Evolutionary conservation across 1,140 invertebrate species (phyloP), one percentile per base, ranked within the genome.

Genomic region (Caerostris darwini): DNA sequence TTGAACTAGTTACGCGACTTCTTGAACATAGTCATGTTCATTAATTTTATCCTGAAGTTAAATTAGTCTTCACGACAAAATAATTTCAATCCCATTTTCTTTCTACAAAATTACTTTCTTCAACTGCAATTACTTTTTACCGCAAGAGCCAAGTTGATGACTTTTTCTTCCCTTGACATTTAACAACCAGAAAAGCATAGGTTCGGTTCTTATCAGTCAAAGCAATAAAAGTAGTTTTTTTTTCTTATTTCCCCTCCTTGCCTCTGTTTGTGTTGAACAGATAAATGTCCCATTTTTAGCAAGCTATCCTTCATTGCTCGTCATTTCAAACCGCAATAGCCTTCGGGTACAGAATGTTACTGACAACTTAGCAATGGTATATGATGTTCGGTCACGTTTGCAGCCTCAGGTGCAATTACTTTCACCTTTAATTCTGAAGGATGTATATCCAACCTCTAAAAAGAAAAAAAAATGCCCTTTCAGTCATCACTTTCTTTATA

Each of bases 371-470:
- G 71, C 71, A 77, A 77, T 77, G 53, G 50, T 50, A 77, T 77
- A 77, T 50, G 71, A 77, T 77, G 71, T 53, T 50, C 3, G 71
- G 71, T 77, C 71, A 77, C 71, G 71, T 77, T 77, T 77, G 34
- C 8, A 50, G 71, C 71, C 71, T 77, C 71, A 53, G 71, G 71
- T 77, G 71, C 71, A 77, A 77, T 77, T 77, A 77, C 34, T 77
- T 50, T 77, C 34, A 10, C 71, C 50, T 77, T 50, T 53, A 10
- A 53, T 50, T 50, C 71, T 77, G 71, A 53, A 77, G 34, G 34
- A 77, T 77, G 71, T 14, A 53, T 50, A 77, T 77, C 34, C 50
- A 77, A 50, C 71, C 19, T 12, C 8, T 12, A 50, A 50, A 53
- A 4, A 53, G 12, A 77, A 10, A 50, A 53, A 50, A 50, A 53